Percentiles rank a stretch among this genome's conserved stretches.
These are phyloP conservation scores for Momotus momota DNA, from an alignment of 2,797 vertebrate species.

Conservation along the genomic window DNA sequence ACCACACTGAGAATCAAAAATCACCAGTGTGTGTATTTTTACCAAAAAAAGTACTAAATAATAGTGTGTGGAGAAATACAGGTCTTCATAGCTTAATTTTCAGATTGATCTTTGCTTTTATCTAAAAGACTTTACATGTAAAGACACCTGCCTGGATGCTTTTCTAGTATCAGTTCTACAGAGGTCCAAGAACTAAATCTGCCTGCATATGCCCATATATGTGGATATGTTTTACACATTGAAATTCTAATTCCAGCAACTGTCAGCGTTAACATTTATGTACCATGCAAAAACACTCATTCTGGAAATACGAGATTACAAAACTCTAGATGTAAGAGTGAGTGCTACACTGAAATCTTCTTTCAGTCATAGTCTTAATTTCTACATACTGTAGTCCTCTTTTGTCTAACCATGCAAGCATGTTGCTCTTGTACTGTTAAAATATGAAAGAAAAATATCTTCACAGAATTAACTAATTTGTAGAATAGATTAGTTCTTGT, in stretches of 20 bases:
- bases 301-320: not conserved
- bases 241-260: not conserved
- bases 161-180: not conserved
- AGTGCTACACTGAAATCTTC: not conserved
- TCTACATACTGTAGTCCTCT: not conserved
- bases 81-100: not conserved
- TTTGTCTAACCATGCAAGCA: not conserved
- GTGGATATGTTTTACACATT: not conserved
- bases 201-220: not conserved
- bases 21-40: not conserved
- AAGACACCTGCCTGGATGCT: not conserved
- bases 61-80: not conserved
- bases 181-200: not conserved
- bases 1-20: not conserved
- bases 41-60: not conserved
- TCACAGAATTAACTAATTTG: not conserved
- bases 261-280: not conserved
- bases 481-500: constrained; percentile 26
- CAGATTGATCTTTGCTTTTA: not conserved
- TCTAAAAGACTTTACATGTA: not conserved
- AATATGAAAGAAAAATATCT: not conserved
- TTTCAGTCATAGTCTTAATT: not conserved
- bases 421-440: constrained; percentile 37
- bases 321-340: not conserved
- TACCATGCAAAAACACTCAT: not conserved